Base-by-base conservation (phyloP, 1,140 invertebrate species). In the Holcopasites calliopsidis region DNA sequence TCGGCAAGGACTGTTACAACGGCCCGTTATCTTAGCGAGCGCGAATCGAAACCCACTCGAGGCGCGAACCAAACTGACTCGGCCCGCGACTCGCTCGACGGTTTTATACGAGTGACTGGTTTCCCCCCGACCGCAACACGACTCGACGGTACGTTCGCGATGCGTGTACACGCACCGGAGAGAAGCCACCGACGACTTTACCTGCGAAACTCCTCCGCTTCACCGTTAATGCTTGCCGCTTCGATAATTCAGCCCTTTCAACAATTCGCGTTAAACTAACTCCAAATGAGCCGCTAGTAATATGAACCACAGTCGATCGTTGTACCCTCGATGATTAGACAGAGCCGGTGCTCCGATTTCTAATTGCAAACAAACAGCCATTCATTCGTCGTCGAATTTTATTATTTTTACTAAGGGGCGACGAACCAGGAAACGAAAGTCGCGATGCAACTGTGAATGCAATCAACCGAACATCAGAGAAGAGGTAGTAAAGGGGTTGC, bases 41-140 rank as follows among this genome's bases (percentile, higher is more conserved):
- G 11, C 73, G 65, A 74, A 68, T 54, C 78, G 81, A 88, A 77
- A 86, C 87, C 85, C 88, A 80, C 88, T 86, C 83, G 79, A 86
- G 71, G 80, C 88, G 81, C 85, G 83, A 86, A 87, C 88, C 76
- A 88, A 84, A 90, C 88, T 90, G 87, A 87, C 85, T 86, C 77
- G 81, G 82, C 73, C 80, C 80, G 85, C 81, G 87, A 87, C 82
- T 86, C 81, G 87, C 76, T 72, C 77, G 82, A 79, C 84, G 79
- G 87, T 87, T 89, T 90, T 90, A 90, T 90, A 86, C 84, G 84
- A 88, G 76, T 79, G 85, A 87, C 85, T 86, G 84, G 83, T 80
- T 81, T 85, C 84, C 75, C 80, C 83, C 54, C 40, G 11, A 10
- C 50, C 23, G n/a, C 35, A 28, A 31, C 42, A 33, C 42, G 35